phyloP scores from a whole-genome alignment of 2,888 invertebrate genomes.

The Sphaeridia pumilis region DNA sequence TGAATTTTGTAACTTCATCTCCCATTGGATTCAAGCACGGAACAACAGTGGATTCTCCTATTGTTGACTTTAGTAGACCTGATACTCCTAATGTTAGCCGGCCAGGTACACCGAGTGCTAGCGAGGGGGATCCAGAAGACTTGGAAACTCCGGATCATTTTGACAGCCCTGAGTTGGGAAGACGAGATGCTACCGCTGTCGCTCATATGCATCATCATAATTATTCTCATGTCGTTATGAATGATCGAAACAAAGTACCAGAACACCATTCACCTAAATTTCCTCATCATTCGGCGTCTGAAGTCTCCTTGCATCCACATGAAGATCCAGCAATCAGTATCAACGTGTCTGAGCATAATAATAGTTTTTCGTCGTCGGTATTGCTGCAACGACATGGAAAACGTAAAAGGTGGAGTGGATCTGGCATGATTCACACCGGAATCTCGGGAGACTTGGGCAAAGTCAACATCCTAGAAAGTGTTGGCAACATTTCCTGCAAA shows the following conservation, averaged over 20 bases:
- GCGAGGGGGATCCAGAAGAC: neutral
- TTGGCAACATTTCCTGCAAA: neutral
- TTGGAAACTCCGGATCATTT: neutral
- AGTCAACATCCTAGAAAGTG: conserved; percentile 3
- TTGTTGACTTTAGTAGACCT: neutral
- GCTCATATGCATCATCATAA: conserved; percentile 3
- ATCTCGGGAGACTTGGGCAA: conserved; percentile 10
- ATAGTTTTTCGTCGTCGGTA: neutral
- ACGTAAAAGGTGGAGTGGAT: conserved; percentile 9
- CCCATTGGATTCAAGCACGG: neutral
- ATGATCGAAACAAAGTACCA: neutral
- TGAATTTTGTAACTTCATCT: neutral
- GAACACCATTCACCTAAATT: neutral
- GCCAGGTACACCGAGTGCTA: no score
- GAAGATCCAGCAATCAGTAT: neutral
- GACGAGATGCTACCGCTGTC: conserved; percentile 9
- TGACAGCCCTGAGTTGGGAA: conserved; percentile 19
- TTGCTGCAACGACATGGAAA: conserved; percentile 11
- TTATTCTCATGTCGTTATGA: neutral
- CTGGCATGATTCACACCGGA: conserved; percentile 11
- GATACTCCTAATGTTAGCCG: neutral
- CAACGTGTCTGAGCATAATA: neutral
- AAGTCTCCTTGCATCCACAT: neutral
- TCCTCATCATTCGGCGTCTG: neutral
- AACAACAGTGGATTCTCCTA: neutral